Evolutionary conservation across 2,113 vertebrate genomes (phyloP).

Genomic region (Rostratula benghalensis): DNA sequence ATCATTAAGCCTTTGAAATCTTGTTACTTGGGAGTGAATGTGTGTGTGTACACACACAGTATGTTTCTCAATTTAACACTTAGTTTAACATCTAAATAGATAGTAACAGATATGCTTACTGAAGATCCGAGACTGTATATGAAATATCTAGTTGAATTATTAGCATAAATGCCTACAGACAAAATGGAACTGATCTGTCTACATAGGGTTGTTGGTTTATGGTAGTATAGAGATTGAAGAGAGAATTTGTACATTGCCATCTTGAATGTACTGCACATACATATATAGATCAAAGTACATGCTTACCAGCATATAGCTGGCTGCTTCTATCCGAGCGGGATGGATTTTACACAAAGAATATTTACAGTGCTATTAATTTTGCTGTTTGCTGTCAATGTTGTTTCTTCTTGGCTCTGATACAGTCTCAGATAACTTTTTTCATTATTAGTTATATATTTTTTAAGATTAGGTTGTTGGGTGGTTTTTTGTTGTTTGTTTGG

Average conservation of each 20-base stretch:
- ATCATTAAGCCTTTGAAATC: neutral
- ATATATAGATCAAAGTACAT: neutral
- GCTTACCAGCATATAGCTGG: neutral
- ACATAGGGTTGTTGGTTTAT: neutral
- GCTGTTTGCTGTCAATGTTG: neutral
- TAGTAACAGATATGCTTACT: neutral
- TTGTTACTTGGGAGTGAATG: neutral
- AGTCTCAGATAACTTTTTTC: neutral
- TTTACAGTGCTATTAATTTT: neutral
- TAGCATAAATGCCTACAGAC: rapidly evolving
- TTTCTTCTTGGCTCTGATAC: neutral
- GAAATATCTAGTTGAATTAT: neutral
- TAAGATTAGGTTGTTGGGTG: too few relatives aligned
- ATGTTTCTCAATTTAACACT: rapidly evolving
- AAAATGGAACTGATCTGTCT: neutral
- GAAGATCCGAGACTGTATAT: neutral
- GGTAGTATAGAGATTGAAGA: neutral
- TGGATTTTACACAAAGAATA: neutral
- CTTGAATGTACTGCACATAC: neutral
- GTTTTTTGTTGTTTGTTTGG: too few relatives aligned
- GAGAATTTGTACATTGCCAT: neutral
- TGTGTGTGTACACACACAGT: too few relatives aligned
- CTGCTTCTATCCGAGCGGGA: neutral
- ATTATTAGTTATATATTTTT: too few relatives aligned
- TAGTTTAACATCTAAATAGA: neutral